Conservation (phyloP, 2,797 vertebrate species). For the Sebastes paucispinis region DNA sequence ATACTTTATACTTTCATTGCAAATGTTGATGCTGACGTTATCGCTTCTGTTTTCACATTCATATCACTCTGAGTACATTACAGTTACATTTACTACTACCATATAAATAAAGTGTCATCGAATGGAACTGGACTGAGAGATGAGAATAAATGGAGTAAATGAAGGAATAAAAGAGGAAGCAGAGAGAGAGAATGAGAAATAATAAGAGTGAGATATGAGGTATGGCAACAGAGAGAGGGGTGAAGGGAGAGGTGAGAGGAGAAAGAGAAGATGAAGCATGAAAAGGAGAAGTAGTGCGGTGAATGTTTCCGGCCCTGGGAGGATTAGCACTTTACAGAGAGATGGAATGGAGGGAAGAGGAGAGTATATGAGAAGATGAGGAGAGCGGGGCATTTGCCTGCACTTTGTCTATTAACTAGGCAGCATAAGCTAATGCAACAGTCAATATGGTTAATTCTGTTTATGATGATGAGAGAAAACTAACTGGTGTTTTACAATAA, state of each 20-base stretch:
- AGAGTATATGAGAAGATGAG: background rate
- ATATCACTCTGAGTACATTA: background rate
- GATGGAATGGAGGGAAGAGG: background rate
- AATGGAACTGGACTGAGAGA: background rate
- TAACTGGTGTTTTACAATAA: background rate
- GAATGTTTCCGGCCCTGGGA: background rate
- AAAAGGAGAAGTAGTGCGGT: background rate
- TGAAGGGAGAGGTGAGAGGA: background rate
- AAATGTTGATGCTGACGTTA: background rate
- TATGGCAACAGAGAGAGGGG: background rate
- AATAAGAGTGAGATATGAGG: background rate
- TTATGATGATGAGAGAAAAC: background rate
- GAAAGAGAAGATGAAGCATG: conserved; percentile 1
- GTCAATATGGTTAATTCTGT: background rate
- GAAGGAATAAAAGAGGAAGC: background rate
- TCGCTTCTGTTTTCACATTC: background rate
- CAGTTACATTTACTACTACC: background rate
- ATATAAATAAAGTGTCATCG: background rate
- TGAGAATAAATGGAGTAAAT: background rate
- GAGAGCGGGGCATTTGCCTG: background rate
- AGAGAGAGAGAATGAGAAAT: background rate
- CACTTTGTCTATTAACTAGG: background rate
- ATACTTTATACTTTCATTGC: background rate
- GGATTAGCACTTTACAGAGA: background rate
- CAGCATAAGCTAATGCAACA: background rate